Conservation (phyloP, 2,888 invertebrate species). For the Acronicta psi region DNA sequence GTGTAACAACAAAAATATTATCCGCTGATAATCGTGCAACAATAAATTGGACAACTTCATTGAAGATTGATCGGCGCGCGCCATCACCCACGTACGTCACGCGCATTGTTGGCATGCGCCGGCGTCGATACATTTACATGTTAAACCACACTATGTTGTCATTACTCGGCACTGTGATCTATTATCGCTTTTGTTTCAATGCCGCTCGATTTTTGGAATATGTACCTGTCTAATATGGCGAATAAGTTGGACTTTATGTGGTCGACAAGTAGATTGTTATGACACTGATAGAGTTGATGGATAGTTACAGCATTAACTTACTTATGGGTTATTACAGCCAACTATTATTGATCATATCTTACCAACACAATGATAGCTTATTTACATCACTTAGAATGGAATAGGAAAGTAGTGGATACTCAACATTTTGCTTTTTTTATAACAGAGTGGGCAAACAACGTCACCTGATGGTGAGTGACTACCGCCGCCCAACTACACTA, state of each 20-base stretch:
- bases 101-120: constrained; percentile 64
- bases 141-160: constrained; percentile 60
- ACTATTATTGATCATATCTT: constrained; percentile 36
- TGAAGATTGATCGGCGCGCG: constrained; percentile 79
- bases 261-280: constrained; percentile 18
- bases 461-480: too few relatives aligned
- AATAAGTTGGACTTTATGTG: constrained; percentile 12
- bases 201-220: constrained; percentile 26
- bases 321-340: constrained; percentile 25
- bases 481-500: too few relatives aligned
- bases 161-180: constrained; percentile 59
- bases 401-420: constrained; percentile 8
- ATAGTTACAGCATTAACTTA: constrained; percentile 5
- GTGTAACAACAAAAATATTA: constrained; percentile 76
- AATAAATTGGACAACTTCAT: constrained; percentile 83
- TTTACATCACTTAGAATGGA: constrained; percentile 13
- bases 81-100: constrained; percentile 82
- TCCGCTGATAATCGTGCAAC: constrained; percentile 67
- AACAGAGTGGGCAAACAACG: too few relatives aligned
- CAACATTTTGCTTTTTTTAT: too few relatives aligned
- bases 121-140: constrained; percentile 54
- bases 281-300: constrained; percentile 37
- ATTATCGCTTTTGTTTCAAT: constrained; percentile 47
- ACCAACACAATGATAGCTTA: constrained; percentile 36
- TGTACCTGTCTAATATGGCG: constrained; percentile 17